Base-by-base conservation (phyloP, 2,113 vertebrate species). In the Cyanoderma ruficeps region DNA sequence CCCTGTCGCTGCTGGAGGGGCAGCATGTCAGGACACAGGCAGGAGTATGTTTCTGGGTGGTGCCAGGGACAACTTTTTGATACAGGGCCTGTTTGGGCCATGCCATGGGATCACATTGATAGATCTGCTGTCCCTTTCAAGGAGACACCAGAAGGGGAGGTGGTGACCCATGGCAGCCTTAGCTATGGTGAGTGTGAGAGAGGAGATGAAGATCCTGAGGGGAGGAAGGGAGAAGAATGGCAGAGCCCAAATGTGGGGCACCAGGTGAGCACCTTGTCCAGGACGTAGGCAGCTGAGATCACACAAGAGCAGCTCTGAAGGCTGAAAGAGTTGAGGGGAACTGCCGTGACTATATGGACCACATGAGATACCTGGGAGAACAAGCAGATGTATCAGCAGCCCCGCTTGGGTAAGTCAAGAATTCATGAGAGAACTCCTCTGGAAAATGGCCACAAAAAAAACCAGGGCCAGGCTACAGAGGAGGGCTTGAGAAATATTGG, bases 361-460 rank as follows among this genome's bases (percentile, higher is more conserved):
- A 1, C 9, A 8, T 1, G 8, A 77, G 30, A 33, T 35, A 33
- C 21, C 24, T 7, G 15, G 65, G 50, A 35, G 65, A 70, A 63
- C 39, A 69, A 78, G 6, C 7, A 11, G 20, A 5, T 4, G 0
- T 22, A 15, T 27, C 52, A 67, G 25, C 56, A 93, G 30, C 11
- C 13, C 3, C 0, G 0, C 23, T 81, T 0, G 0, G 15, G 56
- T 80, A 52, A 35, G 22, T 22, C 7, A 13, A 49, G 61, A 52
- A 9, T 14, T 70, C 11, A 6, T 5, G 11, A 53, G 7, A 46
- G 33, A 80, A 15, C 7, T 52, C 22, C 25, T 22, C 17, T 37
- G 13, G 37, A 47, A 74, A 68, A 78, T 17, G 15, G 20, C 57
- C 57, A 37, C 4, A 1, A 50, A 46, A 44, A 70, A 46, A 87